A percentile compares a stretch with the other conserved stretches of the same genome.
Conservation (phyloP, 2,888 invertebrate genomes). For the Flexamia atlantica region DNA sequence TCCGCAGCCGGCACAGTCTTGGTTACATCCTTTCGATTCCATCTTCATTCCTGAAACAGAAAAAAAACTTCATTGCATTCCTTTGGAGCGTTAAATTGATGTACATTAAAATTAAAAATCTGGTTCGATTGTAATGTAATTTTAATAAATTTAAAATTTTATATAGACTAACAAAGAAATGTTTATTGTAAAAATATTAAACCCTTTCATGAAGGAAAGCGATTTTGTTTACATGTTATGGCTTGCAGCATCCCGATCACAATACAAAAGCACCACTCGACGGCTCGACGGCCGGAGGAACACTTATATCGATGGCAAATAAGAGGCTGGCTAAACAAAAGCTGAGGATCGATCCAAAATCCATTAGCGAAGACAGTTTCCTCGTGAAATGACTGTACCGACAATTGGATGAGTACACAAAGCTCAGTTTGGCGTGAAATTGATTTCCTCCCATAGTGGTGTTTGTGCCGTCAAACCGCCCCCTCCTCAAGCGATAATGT, state of each 20-base stretch:
- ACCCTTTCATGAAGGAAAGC: too few relatives aligned
- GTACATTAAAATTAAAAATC: too few relatives aligned
- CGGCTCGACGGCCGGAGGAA: background rate
- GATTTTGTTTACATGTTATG: too few relatives aligned
- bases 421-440: conserved; percentile 69
- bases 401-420: conserved; percentile 69
- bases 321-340: conserved; percentile 54
- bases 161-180: too few relatives aligned
- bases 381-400: conserved; percentile 62
- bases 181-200: too few relatives aligned
- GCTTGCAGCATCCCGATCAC: background rate
- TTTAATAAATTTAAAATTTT: too few relatives aligned
- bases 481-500: conserved; percentile 54
- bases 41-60: conserved; percentile 68
- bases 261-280: background rate
- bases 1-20: conserved; percentile 96
- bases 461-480: conserved; percentile 60
- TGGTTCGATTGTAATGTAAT: too few relatives aligned
- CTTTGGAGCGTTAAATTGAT: too few relatives aligned
- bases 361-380: conserved; percentile 62
- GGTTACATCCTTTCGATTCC: conserved; percentile 72
- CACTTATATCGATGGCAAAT: conserved; percentile 37
- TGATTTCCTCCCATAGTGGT: conserved; percentile 65
- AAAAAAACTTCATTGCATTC: background rate
- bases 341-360: conserved; percentile 58